A percentile compares a stretch with the other conserved stretches of the same genome.
These are phyloP conservation scores for Aramus guarauna DNA, from an alignment of 2,113 vertebrate genomes.

Conservation along the genomic window DNA sequence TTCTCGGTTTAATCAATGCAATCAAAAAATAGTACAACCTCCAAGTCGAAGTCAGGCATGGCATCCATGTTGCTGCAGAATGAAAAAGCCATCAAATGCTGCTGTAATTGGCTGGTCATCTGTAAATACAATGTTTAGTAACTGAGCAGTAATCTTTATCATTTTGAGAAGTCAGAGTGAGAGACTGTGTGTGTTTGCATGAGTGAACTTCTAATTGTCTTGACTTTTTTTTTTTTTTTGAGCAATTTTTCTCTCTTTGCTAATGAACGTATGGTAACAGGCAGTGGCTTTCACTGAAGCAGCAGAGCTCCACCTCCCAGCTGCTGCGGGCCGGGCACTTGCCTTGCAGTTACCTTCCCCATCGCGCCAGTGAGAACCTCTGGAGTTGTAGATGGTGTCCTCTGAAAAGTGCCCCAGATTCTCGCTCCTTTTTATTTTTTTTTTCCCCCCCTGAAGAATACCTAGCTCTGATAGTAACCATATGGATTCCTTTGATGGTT, in stretches of 20 bases:
- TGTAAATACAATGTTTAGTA: background rate
- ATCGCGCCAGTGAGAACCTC: background rate
- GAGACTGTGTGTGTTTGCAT: fast-evolving
- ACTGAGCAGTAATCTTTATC: background rate
- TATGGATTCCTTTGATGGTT: background rate
- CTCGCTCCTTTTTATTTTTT: fast-evolving
- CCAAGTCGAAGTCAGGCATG: fast-evolving
- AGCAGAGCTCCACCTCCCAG: background rate
- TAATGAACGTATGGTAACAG: background rate
- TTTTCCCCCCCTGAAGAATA: background rate
- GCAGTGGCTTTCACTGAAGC: background rate
- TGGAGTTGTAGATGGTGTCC: background rate
- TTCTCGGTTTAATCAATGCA: background rate
- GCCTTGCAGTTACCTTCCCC: background rate
- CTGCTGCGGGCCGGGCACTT: fast-evolving
- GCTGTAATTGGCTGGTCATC: background rate
- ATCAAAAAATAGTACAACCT: background rate
- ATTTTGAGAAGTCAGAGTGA: background rate
- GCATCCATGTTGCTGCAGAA: background rate
- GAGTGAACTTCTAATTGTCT: background rate
- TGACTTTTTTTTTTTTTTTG: no score
- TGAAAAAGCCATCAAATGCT: background rate
- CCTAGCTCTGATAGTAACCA: background rate
- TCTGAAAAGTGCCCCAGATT: background rate
- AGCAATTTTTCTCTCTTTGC: background rate